These are phyloP conservation scores for Montipora capitata DNA, from an alignment of 92 coral and sea anemone genomes.

Conservation along the genomic window DNA sequence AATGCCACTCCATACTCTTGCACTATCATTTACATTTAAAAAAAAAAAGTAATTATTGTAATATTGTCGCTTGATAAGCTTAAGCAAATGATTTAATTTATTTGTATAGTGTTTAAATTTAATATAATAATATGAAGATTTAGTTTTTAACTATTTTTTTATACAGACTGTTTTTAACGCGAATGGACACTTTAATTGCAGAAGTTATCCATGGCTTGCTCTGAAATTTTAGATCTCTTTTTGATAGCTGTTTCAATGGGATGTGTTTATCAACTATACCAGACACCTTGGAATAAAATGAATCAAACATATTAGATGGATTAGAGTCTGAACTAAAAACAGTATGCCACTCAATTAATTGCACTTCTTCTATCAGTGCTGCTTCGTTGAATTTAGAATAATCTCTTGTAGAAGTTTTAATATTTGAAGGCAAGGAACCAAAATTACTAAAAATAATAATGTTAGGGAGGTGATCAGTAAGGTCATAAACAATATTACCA, in stretches of 20 bases:
- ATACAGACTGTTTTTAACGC: conserved; percentile 52
- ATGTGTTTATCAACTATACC: conserved; percentile 37
- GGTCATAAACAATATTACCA: conserved; percentile 52
- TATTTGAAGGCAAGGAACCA: conserved; percentile 8
- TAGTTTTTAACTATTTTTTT: conserved; percentile 58
- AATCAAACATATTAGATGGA: conserved; percentile 55
- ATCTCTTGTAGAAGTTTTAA: conserved; percentile 17
- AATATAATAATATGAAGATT: conserved; percentile 12
- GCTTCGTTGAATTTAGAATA: neutral
- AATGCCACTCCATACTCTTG: conserved; percentile 34
- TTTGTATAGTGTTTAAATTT: conserved; percentile 1
- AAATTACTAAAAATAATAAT: conserved; percentile 46
- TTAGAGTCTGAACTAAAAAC: conserved; percentile 9
- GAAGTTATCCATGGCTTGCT: conserved; percentile 76
- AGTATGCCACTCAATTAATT: conserved; percentile 1
- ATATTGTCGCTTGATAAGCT: neutral
- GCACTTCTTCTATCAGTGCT: neutral
- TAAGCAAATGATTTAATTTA: neutral
- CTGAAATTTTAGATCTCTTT: conserved; percentile 56
- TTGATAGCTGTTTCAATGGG: conserved; percentile 10
- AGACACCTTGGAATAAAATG: conserved; percentile 54
- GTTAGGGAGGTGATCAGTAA: conserved; percentile 65
- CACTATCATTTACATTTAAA: conserved; percentile 5
- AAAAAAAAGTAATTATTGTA: neutral
- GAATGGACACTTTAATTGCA: conserved; percentile 65